Base-by-base conservation (phyloP, 2,797 vertebrate genomes). In the Myripristis jacobus region DNA sequence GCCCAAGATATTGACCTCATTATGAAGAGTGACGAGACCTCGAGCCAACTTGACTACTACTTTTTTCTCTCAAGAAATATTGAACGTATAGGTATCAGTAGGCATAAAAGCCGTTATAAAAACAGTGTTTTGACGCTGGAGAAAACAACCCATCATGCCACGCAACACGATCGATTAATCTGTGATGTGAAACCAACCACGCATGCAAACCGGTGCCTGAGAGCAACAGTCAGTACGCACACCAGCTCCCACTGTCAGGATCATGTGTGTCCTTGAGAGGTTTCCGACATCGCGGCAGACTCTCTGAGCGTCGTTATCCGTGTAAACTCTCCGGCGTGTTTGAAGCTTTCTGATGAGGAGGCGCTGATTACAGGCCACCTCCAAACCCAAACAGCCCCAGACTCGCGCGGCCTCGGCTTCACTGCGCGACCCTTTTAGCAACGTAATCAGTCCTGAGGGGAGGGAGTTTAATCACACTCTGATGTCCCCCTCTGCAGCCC, bases 361-460 rank as follows among this genome's bases (percentile, higher is more conserved):
- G 16, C 25, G 50, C 41, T 66, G 54, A 79, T 81, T 62, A 69
- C 34, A 75, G 47, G 41, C 56, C 21, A 62, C 50, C 47, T 60
- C 54, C 18, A 50, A 41, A 63, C 31, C 69, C 47, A 55, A 73
- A 44, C 24, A 75, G 34, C 43, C 38, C 25, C 41, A 58, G 44
- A 71, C 52, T 48, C 59, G 38, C 25, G 25, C 10, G 77, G 64
- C 64, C 48, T 46, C 44, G 34, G 67, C 41, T 67, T 69, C 41
- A 57, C 56, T 67, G 53, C 12, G 1, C 61, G 48, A 19, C 70
- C 75, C 67, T 50, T 60, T 59, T 29, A 60, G 68, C 70, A 70
- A 74, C 61, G 72, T 73, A 80, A 86, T 87, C 71, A 73, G 24
- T 70, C 57, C 59, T 47, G 59, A 70, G 22, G 61, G 64, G 64